Evolutionary conservation across 2,888 invertebrate species (phyloP), one percentile per base, ranked within the genome.

Genomic region (Drosophila niveifrons): DNA sequence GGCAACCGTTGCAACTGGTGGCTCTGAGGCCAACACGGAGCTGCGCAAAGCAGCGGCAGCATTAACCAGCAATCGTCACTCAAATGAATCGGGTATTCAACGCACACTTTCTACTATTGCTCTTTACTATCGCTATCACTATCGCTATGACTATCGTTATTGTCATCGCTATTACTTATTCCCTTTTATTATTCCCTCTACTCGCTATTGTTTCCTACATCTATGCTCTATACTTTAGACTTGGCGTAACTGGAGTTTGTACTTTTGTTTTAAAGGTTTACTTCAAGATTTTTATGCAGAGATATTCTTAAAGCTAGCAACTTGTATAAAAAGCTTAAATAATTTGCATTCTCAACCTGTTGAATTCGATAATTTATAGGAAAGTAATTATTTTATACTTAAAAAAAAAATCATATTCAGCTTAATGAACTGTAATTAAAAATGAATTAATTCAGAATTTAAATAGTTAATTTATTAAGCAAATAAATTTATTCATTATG

Each of bases 61-160:
- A 9, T 34, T 80, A 62, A 82, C 84, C 77, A 90, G 90, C 86
- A 90, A 92, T 87, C 91, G 92, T 53, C 92, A 91, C 88, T 92
- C 92, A 58, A 92, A 92, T 83, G 92, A 92, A 92, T 92, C 92
- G 75, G 92, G 92, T 92, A 92, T 77, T 81, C 46, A 73, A 59
- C 56, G 36, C 29, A 39, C 29, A 52, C 23, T 46, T 46, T 34
- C 17, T 50, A 58, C 29, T 41, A 18, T 23, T 47, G 13, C 36
- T 10, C 29, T 47, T 28, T 39, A 34, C 56, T 23, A 6, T 34
- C 4, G 34, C 36, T 47, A 10, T 31, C n/a, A 17, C 10, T 44
- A 17, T 44, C 15, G 15, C 17, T 18, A 17, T 17, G 15, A 1
- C 8, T 53, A 34, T 44, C 15, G 29, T 28, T 41, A 10, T 53